Base-by-base conservation (phyloP, 2,888 invertebrate species). In the Blastobasis lacticolella region DNA sequence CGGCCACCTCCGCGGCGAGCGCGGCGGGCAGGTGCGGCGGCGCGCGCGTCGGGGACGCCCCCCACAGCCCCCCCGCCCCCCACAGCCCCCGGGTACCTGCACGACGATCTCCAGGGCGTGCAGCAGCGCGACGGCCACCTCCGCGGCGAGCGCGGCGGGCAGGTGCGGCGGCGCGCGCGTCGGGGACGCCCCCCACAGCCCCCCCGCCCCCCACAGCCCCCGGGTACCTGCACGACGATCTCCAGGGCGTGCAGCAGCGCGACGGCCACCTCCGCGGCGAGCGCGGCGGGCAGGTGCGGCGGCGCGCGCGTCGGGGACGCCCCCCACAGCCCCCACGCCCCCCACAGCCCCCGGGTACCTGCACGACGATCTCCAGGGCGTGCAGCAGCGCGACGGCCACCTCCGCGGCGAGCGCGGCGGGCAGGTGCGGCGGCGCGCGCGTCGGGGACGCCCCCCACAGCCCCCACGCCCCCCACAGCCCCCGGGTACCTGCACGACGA, bases 241-340 rank as follows among this genome's bases (percentile, higher is more conserved):
- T 96, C 96, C 54, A 96, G 78, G 0, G 94, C 93, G 73, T 97
- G 95, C 45, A 96, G 82, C 52, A 94, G 91, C n/a, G 95, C 91
- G 64, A 96, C 91, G 42, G 93, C 92, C 47, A 94, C 92, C 85
- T 97, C 96, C 0, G 96, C 95, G 0, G 96, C 94, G 62, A 97
- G 77, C 10, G 79, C 72, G 40, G 75, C 85, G 51, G 80, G 60
- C 5, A 85, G 79, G 5, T 69, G 75, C 53, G 78, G 78, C 51
- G 52, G 65, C 48, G 73, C 65, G 45, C 62, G 76, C 45, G 73
- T 67, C 52, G 75, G 70, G 41, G 63, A 62, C 10, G 63, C 51
- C 56, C 60, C 59, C 45, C n/a, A 41, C 37, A 66, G 68, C 37
- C 65, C 68, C 1, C 78, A 76, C 1, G 83, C 75, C 60, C 71